phyloP scores from a whole-genome alignment of 35 echinoderm and acorn worm genomes.

The Acanthaster planci region DNA sequence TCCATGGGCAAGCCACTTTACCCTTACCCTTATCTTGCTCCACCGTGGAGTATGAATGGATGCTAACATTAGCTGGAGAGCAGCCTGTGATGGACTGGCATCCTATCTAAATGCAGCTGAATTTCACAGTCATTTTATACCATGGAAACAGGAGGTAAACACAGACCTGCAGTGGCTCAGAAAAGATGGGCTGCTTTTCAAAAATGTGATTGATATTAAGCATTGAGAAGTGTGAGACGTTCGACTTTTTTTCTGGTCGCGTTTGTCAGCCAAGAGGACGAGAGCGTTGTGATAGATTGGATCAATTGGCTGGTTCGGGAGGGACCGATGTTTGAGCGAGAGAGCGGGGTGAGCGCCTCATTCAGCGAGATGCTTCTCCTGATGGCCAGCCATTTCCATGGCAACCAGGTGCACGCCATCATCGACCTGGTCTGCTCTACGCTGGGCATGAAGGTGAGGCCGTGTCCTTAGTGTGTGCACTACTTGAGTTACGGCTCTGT shows the following conservation, averaged over 20 bases:
- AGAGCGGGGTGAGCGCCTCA: slow-evolving; percentile 93
- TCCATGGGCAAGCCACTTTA: no score
- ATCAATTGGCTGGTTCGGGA: slow-evolving; percentile 95
- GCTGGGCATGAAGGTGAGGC: slow-evolving; percentile 93
- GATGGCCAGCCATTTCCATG: slow-evolving; percentile 99
- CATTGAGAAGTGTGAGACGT: background rate
- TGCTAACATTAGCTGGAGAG: no score
- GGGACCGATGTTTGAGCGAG: slow-evolving; percentile 90
- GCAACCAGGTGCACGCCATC: slow-evolving; percentile 91
- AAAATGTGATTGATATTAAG: background rate
- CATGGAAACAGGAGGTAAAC: no score
- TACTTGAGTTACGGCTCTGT: no score
- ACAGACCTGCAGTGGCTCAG: no score
- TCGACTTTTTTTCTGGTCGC: slow-evolving; percentile 13
- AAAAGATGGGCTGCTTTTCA: no score
- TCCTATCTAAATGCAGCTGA: no score
- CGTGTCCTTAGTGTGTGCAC: no score
- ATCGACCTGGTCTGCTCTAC: slow-evolving; percentile 93
- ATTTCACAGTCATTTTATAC: no score
- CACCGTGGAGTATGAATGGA: no score
- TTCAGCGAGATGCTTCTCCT: slow-evolving; percentile 98
- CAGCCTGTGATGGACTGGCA: no score
- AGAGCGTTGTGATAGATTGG: slow-evolving; percentile 73
- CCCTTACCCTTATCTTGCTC: no score
- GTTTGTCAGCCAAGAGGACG: slow-evolving; percentile 59